phyloP scores from a whole-genome alignment of 2,888 invertebrate genomes.

The Tenthredo livida region DNA sequence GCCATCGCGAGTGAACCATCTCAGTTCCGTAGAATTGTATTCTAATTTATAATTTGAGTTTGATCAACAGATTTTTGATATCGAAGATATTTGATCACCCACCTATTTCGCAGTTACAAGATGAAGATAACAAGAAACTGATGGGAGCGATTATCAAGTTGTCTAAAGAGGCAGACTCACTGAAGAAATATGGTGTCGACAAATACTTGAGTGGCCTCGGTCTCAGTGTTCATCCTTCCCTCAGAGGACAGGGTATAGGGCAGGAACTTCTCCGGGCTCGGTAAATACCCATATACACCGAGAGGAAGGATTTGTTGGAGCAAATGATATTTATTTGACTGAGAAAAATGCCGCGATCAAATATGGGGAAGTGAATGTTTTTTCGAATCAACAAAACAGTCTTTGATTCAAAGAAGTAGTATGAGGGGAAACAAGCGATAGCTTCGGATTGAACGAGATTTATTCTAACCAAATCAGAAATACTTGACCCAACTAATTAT shows the following conservation, averaged over 20 bases:
- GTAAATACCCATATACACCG: conserved; percentile 55
- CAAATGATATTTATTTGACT: no score
- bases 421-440: no score
- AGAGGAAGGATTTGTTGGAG: no score
- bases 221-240: conserved; percentile 69
- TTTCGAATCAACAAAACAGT: no score
- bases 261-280: conserved; percentile 66
- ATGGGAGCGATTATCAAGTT: conserved; percentile 56
- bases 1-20: background rate
- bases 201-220: conserved; percentile 72
- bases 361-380: no score
- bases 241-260: conserved; percentile 71
- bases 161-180: conserved; percentile 61
- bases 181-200: conserved; percentile 65
- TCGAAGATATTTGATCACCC: background rate
- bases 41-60: background rate
- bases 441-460: no score
- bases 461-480: no score
- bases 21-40: background rate
- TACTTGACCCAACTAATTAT: no score
- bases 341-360: no score
- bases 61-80: no score
- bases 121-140: conserved; percentile 53
- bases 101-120: conserved; percentile 48
- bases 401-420: no score